Base-by-base conservation (phyloP, 2,888 invertebrate genomes). In the Merodon equestris region DNA sequence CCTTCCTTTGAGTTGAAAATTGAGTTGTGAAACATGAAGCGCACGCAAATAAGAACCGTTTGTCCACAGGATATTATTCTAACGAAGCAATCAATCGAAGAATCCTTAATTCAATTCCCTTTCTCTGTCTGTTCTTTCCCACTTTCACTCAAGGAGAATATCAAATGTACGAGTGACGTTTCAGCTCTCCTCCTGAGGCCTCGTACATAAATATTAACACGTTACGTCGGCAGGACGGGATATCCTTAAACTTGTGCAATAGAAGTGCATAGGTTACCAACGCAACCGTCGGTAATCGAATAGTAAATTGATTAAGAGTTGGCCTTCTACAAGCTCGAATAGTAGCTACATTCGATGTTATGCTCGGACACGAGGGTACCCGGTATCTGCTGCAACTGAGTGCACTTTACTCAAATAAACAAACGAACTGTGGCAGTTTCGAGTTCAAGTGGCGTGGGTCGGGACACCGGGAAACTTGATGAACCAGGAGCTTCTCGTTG, bases 311-410 rank as follows among this genome's bases (percentile, higher is more conserved):
- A 75, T 75, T 75, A 75, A 70, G 64, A 75, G 75, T 58, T 58
- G 58, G 58, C 68, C 70, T 70, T 82, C 81, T 79, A 27, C 7
- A 7, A 27, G 7, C 7, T 7, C 27, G 27, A 7, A 27, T 27
- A 84, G 84, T 84, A 82, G 83, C 83, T 83, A 84, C 83, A 83
- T 82, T 81, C 82, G 83, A 82, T 81, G 82, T 82, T 82, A 82
- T 82, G 72, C 75, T 74, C 68, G 70, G 58, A 51, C 63, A 27
- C 27, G 27, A 27, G 2, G 7, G 27, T 27, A 27, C 3, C 7
- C 27, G 27, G 27, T 27, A 27, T 27, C 27, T 2, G 64, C 50
- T 58, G 53, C 64, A 75, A 27, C 47, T 53, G 70, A 75, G 53
- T 70, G 75, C 75, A 64, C 75, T 70, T 70, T 70, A 38, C 64